Evolutionary conservation across 2,797 vertebrate species (phyloP), one percentile per base, ranked within the genome.

Genomic region (Epinephelus malabaricus): DNA sequence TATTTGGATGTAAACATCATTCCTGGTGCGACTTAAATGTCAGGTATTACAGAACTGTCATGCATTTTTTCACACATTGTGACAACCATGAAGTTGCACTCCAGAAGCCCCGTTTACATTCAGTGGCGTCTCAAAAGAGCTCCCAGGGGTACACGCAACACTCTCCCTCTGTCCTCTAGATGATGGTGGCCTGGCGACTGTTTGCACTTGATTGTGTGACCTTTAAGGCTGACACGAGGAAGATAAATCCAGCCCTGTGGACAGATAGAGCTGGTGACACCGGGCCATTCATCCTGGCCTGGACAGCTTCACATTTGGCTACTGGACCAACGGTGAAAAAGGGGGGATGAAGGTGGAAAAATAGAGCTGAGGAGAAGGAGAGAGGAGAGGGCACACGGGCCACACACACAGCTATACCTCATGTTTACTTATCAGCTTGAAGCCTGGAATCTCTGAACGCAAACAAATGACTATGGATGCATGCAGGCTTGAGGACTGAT

Each of bases 361-460:
- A 72, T 5, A 66, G 47, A 79, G 64, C 65, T 38, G 60, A 68
- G 50, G 69, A 50, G 43, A 61, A 54, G 64, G 50, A 46, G 54
- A 61, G n/a, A 62, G 9, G 62, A 76, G 43, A 79, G 71, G 69
- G 27, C 58, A 56, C 38, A 25, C 1, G 6, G 75, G 71, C 58
- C 78, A 77, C 84, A 84, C 74, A 73, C 71, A 70, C 19, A 51
- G 60, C 45, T 43, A 77, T 58, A 58, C 25, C 82, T 89, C 73
- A 86, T 90, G 90, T 92, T 93, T 90, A 90, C 86, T 78, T 68
- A 88, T 82, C 76, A 88, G 85, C 64, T 64, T 27, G 51, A 81
- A 77, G 63, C 59, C 55, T 63, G 62, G 77, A 80, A 77, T 84
- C 21, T 74, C 27, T 27, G 59, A 69, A 68, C 1, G 56, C 85